phyloP scores from a whole-genome alignment of 2,888 invertebrate species.

The Harpagoxenus sublaevis region DNA sequence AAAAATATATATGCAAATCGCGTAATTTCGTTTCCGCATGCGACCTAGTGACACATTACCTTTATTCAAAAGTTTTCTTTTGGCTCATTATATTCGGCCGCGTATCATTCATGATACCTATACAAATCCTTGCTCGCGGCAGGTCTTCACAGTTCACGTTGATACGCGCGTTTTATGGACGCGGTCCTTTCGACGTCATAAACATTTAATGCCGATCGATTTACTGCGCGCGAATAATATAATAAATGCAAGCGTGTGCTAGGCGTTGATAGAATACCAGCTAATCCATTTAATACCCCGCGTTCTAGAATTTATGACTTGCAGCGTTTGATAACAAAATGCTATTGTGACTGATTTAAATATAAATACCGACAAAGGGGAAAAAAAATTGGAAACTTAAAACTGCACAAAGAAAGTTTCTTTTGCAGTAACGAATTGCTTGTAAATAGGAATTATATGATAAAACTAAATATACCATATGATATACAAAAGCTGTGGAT shows the following conservation, averaged over 20 bases:
- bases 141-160: constrained; percentile 12
- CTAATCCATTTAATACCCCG: constrained; percentile 45
- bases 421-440: neutral
- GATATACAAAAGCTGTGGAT: neutral
- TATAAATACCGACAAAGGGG: neutral
- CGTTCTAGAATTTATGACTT: constrained; percentile 42
- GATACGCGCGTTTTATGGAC: constrained; percentile 40
- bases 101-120: constrained; percentile 12
- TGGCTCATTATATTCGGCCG: neutral
- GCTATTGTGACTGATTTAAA: neutral
- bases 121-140: constrained; percentile 6
- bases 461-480: neutral
- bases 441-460: neutral
- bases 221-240: constrained; percentile 56
- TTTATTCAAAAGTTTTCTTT: too few relatives aligned
- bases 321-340: constrained; percentile 42
- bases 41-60: neutral
- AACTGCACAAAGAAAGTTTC: neutral
- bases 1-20: neutral
- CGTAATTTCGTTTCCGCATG: neutral
- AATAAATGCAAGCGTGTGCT: constrained; percentile 53
- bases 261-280: constrained; percentile 49
- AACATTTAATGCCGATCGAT: constrained; percentile 71
- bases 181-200: constrained; percentile 61
- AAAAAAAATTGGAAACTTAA: neutral